Evolutionary conservation across 2,888 invertebrate genomes (phyloP).

Genomic region (Tinea semifulvella): DNA sequence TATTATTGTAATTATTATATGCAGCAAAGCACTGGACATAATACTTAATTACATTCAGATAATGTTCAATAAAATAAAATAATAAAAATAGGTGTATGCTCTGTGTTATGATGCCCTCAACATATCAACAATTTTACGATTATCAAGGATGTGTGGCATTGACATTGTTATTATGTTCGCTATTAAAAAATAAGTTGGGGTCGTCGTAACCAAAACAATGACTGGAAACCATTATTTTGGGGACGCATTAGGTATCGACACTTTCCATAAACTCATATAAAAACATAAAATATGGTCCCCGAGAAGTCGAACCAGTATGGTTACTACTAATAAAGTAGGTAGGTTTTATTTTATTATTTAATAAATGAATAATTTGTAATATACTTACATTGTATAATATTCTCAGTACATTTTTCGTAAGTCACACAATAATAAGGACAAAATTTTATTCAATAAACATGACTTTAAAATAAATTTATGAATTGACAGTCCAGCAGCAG

Average conservation of each 20-base stretch:
- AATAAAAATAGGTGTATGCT: slow-evolving; percentile 1
- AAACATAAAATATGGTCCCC: no score
- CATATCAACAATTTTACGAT: slow-evolving; percentile 5
- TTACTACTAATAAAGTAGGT: no score
- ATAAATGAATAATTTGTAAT: neutral
- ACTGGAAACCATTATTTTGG: no score
- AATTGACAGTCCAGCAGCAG: slow-evolving; percentile 49
- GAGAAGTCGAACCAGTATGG: no score
- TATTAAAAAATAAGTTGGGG: neutral
- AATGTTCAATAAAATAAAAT: neutral
- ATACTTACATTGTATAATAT: slow-evolving; percentile 56
- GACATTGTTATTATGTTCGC: neutral
- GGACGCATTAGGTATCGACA: no score
- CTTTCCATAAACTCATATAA: no score
- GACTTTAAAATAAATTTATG: slow-evolving; percentile 45
- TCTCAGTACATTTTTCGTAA: slow-evolving; percentile 51
- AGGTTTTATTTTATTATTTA: neutral
- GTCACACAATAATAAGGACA: slow-evolving; percentile 33
- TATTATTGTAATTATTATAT: no score
- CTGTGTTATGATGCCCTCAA: slow-evolving; percentile 7
- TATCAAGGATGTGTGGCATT: slow-evolving; percentile 8
- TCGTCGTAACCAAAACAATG: no score
- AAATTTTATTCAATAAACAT: slow-evolving; percentile 37
- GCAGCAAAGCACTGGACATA: no score
- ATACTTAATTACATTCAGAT: no score